Percentiles rank a stretch among this genome's conserved stretches.
Conservation (phyloP, 2,888 invertebrate species). For the Desoria tigrina region DNA sequence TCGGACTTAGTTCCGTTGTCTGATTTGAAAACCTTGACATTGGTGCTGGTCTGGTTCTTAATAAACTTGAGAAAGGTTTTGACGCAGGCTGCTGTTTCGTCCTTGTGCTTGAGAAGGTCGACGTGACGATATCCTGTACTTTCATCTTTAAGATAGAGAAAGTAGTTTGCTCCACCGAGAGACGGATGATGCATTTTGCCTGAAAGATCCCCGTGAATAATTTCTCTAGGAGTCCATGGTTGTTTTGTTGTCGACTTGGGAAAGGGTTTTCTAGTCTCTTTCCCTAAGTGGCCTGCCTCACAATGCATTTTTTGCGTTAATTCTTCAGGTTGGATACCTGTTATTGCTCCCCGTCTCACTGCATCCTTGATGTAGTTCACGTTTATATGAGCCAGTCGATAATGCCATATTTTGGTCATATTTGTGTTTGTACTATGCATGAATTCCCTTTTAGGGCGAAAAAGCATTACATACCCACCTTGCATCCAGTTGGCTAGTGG, state of each 20-base stretch:
- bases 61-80: slow-evolving; percentile 17
- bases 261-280: slow-evolving; percentile 8
- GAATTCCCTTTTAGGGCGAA: neutral
- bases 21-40: slow-evolving; percentile 20
- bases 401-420: slow-evolving; percentile 16
- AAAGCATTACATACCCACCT: neutral
- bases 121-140: slow-evolving; percentile 19
- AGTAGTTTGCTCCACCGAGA: slow-evolving; percentile 17
- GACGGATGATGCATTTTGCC: slow-evolving; percentile 22
- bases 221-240: slow-evolving; percentile 17
- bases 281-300: slow-evolving; percentile 14
- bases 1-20: slow-evolving; percentile 38
- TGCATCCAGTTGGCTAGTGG: slow-evolving; percentile 14
- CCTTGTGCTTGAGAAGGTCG: slow-evolving; percentile 29
- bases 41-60: slow-evolving; percentile 29
- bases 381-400: slow-evolving; percentile 28
- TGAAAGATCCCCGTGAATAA: slow-evolving; percentile 30
- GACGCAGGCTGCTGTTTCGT: slow-evolving; percentile 15
- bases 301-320: neutral
- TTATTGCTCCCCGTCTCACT: slow-evolving; percentile 21
- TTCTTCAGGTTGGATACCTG: slow-evolving; percentile 18
- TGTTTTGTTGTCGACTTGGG: neutral
- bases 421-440: slow-evolving; percentile 15
- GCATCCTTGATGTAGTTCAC: slow-evolving; percentile 23
- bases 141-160: slow-evolving; percentile 36